Percentiles rank a stretch among this genome's conserved stretches.
These are phyloP conservation scores for Drosophila helvetica DNA, from an alignment of 2,888 invertebrate species.

Conservation along the genomic window DNA sequence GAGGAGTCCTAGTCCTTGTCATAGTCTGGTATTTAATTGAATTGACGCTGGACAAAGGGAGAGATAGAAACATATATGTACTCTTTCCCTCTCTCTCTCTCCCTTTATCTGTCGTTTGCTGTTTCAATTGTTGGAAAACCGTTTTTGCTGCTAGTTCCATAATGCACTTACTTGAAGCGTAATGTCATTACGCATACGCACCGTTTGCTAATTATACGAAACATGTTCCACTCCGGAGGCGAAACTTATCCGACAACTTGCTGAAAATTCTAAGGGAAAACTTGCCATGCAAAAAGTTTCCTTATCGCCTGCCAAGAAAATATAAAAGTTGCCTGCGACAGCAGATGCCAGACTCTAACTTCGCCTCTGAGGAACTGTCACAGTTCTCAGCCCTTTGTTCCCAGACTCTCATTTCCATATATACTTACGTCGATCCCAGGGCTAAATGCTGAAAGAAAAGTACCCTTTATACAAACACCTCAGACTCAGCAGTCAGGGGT, in stretches of 20 bases:
- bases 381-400: background rate
- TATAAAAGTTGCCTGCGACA: constrained; percentile 24
- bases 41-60: constrained; percentile 11
- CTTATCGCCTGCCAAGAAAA: constrained; percentile 18
- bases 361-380: background rate
- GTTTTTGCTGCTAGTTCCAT: constrained; percentile 2
- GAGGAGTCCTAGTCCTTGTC: background rate
- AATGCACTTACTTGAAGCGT: constrained; percentile 19
- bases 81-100: background rate
- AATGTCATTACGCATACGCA: constrained; percentile 56
- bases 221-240: constrained; percentile 30
- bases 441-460: background rate
- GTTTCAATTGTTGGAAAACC: background rate
- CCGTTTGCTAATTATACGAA: constrained; percentile 61
- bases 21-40: constrained; percentile 28
- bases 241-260: constrained; percentile 19
- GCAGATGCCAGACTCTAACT: background rate
- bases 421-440: background rate
- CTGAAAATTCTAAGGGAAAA: constrained; percentile 16
- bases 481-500: background rate
- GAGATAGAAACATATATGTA: background rate
- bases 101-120: background rate
- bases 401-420: background rate
- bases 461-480: background rate
- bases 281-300: constrained; percentile 30